phyloP scores from a whole-genome alignment of 2,113 vertebrate species.

The Triplophysa siluroides region DNA sequence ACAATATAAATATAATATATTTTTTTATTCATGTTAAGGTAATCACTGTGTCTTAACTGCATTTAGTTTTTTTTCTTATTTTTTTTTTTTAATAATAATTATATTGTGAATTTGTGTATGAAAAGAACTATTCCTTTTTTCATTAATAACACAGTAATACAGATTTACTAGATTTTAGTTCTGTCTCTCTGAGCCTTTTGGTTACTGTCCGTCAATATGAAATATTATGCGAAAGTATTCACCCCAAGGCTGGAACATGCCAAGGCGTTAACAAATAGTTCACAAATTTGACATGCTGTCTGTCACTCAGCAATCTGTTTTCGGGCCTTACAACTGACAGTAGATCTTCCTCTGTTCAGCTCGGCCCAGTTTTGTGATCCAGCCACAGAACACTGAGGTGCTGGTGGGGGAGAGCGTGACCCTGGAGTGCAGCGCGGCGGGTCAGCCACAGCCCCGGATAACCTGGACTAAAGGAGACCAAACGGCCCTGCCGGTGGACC shows the following conservation, averaged over 20 bases:
- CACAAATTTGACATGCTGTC: background rate
- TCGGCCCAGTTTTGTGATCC: slow-evolving; percentile 94
- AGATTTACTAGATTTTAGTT: slow-evolving; percentile 62
- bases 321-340: background rate
- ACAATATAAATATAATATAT: too few species aligned
- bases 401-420: slow-evolving; percentile 95
- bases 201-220: background rate
- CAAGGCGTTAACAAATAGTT: background rate
- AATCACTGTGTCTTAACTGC: too few species aligned
- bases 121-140: too few species aligned
- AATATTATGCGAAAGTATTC: background rate
- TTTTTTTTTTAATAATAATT: too few species aligned
- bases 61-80: too few species aligned
- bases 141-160: slow-evolving; percentile 42
- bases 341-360: slow-evolving; percentile 68
- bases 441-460: slow-evolving; percentile 88
- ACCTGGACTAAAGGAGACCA: slow-evolving; percentile 91
- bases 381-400: slow-evolving; percentile 96
- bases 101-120: too few species aligned
- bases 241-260: background rate
- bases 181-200: slow-evolving; percentile 48
- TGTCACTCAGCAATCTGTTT: background rate
- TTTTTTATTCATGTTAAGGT: too few species aligned
- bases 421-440: slow-evolving; percentile 92
- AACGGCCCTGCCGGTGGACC: slow-evolving; percentile 84